Evolutionary conservation across 2,113 vertebrate genomes (phyloP).

Genomic region (Otolemur garnettii): DNA sequence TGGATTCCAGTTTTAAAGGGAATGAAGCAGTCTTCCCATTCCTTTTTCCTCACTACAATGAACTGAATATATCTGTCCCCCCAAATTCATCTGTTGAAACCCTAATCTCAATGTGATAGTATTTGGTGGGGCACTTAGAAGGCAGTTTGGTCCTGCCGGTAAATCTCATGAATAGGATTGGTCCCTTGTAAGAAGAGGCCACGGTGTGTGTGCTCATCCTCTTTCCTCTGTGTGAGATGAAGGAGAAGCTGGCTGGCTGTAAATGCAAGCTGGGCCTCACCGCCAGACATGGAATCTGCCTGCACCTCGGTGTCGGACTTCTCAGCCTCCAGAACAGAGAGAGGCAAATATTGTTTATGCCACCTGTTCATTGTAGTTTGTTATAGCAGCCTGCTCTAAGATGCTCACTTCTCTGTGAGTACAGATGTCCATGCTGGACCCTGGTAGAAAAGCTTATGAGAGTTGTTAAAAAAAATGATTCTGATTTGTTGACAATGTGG

Average conservation of each 20-base stretch:
- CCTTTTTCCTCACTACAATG: not conserved
- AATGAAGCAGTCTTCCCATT: not conserved
- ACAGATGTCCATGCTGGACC: not conserved
- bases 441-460: not conserved
- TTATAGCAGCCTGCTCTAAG: not conserved
- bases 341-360: not conserved
- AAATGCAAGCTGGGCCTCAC: not conserved
- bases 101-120: not conserved
- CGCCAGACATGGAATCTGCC: not conserved
- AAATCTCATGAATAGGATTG: no score
- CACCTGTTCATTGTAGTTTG: not conserved
- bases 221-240: not conserved
- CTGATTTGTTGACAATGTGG: not conserved
- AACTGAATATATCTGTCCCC: not conserved
- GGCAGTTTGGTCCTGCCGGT: not conserved
- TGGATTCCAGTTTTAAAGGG: not conserved
- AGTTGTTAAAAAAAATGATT: not conserved
- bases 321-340: not conserved
- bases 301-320: not conserved
- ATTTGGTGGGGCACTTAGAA: not conserved
- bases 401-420: not conserved
- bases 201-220: not conserved
- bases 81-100: not conserved
- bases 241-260: not conserved
- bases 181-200: not conserved